Conservation (phyloP, 2,113 vertebrate genomes). For the Eupsittula cactorum region DNA sequence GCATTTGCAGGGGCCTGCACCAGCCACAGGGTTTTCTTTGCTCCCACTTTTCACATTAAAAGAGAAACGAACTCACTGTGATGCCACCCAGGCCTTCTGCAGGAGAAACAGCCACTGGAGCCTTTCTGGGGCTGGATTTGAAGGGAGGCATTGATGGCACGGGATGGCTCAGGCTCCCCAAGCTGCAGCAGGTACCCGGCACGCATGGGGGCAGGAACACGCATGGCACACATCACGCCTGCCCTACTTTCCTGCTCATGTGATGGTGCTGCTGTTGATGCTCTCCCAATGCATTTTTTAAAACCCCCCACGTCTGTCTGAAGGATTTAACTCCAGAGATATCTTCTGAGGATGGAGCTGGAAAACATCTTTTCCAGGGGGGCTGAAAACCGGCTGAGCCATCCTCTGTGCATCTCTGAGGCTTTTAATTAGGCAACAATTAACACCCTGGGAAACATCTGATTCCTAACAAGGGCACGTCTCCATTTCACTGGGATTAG, state of each 20-base stretch:
- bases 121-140: background rate
- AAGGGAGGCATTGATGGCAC: rapidly evolving
- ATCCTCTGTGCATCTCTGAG: background rate
- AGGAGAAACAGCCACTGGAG: background rate
- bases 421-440: conserved; percentile 49
- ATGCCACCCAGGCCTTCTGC: background rate
- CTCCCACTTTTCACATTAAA: background rate
- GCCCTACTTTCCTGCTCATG: conserved; percentile 53
- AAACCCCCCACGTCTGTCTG: background rate
- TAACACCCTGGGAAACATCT: background rate
- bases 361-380: conserved; percentile 30
- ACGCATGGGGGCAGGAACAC: background rate
- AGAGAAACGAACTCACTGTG: background rate
- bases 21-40: background rate
- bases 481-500: background rate
- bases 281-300: background rate
- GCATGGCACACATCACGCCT: background rate
- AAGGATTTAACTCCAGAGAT: conserved; percentile 44
- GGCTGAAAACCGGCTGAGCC: background rate
- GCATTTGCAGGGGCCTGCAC: rapidly evolving
- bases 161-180: background rate
- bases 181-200: background rate
- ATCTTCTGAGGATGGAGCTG: background rate
- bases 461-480: background rate
- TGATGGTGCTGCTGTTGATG: background rate